A percentile compares a stretch with the other conserved stretches of the same genome.
Evolutionary conservation across 2,888 invertebrate genomes (phyloP).

Genomic region (Eilema depressum): DNA sequence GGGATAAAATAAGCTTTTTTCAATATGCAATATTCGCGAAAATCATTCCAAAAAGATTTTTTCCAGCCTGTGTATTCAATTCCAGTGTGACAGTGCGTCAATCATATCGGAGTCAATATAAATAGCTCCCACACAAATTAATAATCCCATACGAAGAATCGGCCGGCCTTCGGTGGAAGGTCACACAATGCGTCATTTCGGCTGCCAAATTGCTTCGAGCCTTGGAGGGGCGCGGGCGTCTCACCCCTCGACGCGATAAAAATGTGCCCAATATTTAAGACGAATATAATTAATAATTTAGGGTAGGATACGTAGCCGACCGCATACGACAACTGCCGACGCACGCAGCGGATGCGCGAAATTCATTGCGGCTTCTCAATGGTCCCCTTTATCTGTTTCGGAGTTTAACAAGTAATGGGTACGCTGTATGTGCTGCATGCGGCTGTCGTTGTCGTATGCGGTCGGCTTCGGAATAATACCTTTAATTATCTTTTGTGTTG

Average conservation of each 20-base stretch:
- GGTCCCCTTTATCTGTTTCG: too few relatives aligned
- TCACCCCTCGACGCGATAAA: neutral
- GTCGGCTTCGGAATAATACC: too few relatives aligned
- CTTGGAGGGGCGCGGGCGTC: neutral
- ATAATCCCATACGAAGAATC: conserved; percentile 7
- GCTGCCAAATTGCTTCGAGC: conserved; percentile 12
- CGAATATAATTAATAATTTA: neutral
- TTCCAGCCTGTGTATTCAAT: neutral
- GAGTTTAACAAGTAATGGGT: too few relatives aligned
- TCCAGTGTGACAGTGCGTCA: neutral
- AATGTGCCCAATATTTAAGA: conserved; percentile 1
- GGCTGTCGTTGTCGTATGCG: too few relatives aligned
- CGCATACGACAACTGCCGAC: too few relatives aligned
- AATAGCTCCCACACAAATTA: conserved; percentile 4
- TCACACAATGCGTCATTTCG: conserved; percentile 16
- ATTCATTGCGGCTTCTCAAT: too few relatives aligned
- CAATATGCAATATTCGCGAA: neutral
- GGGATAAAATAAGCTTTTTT: too few relatives aligned
- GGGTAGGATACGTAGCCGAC: too few relatives aligned
- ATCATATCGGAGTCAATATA: neutral
- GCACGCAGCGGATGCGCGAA: too few relatives aligned
- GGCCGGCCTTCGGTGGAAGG: conserved; percentile 16
- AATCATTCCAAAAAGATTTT: neutral
- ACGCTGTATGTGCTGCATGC: too few relatives aligned
- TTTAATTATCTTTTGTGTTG: neutral